Evolutionary conservation across 2,888 invertebrate species (phyloP), one percentile per base, ranked within the genome.

Genomic region (Yponomeuta cagnagella): DNA sequence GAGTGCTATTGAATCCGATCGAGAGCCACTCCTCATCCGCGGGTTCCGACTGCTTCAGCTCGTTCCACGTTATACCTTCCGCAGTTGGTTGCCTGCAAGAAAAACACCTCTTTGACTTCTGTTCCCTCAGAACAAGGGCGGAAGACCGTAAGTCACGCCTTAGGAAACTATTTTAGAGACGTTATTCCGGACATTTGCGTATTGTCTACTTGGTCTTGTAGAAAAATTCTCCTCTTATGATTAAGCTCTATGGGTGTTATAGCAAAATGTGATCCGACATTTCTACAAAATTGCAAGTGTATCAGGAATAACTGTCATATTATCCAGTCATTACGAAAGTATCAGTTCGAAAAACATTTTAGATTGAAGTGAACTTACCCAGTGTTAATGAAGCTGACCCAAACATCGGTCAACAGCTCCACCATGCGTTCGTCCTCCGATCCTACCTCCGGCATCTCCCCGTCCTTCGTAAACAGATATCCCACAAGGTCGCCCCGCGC

Each of bases 401-500:
- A 89, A 63, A 89, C 76, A 23, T 83, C 75, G 2, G 80, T 78
- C 75, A 89, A 75, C 63, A 76, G 65, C 6, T 78, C 73, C 10
- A 83, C 75, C 75, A 86, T 80, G 2, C 71, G 72, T 31, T 71
- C 74, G 58, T 84, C 84, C 2, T 75, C 74, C 0, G 79, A 74
- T 6, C 72, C 74, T n/a, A 76, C 76, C 1, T 43, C 72, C 1
- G 76, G 75, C 0, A 73, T 48, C 31, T 37, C 43, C 1, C 79
- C 81, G 12, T 81, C 77, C 70, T 79, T 80, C 23, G 76, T 77
- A 74, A 94, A 94, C 15, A 94, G 77, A 71, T 94, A 94, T 0
- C 92, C 91, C 71, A 93, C 77, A 68, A 93, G 90, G 75, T 94
- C 94, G 2, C 93, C 93, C 67, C 93, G 90, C 48, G 90, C 92